phyloP scores from a whole-genome alignment of 2,888 invertebrate species.

The Halocaridina rubra region DNA sequence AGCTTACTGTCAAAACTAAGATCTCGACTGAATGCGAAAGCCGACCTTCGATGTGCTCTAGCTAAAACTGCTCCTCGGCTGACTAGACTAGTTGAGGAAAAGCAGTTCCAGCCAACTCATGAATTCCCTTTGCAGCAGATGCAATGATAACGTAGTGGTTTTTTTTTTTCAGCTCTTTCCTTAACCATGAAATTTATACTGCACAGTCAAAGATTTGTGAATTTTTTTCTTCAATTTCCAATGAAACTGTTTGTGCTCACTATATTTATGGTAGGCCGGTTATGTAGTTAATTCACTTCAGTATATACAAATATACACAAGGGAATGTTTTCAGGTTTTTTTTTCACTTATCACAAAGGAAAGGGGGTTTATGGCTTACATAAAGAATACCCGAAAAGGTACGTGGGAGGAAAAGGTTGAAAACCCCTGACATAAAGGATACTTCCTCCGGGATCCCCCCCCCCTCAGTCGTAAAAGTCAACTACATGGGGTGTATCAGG shows the following conservation, averaged over 20 bases:
- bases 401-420: constrained; percentile 13
- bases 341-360: constrained; percentile 9
- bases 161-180: no score
- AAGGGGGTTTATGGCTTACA: constrained; percentile 12
- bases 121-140: no score
- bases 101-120: no score
- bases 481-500: no score
- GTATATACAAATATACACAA: constrained; percentile 14
- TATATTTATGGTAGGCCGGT: neutral
- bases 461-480: no score
- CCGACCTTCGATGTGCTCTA: no score
- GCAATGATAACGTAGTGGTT: no score
- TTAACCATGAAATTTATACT: neutral
- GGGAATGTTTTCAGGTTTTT: neutral
- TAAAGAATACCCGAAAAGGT: constrained; percentile 13
- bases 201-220: neutral
- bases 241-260: neutral
- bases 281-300: neutral
- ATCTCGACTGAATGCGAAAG: no score
- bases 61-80: no score
- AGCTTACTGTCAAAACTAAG: no score
- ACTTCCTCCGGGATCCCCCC: no score
- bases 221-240: neutral
- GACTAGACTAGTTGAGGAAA: no score
- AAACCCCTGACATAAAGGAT: neutral